Evolutionary conservation across 2,888 invertebrate genomes (phyloP), one percentile per base, ranked within the genome.

Genomic region (Onthophagus sagittarius): DNA sequence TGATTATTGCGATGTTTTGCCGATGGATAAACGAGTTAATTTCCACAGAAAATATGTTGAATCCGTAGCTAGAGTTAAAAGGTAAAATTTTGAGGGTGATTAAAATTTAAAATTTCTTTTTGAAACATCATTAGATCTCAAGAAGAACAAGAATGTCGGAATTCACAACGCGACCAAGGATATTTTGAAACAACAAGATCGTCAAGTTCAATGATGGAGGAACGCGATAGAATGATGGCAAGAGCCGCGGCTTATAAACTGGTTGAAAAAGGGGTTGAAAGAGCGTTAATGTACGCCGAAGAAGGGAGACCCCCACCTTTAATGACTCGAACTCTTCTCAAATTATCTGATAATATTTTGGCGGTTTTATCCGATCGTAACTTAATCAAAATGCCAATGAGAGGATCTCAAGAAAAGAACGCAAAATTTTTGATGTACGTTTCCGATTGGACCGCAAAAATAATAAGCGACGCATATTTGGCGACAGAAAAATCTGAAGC

Each of bases 371-470:
- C 39, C 1, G 39, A 53, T 4, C 7, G 11, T 4, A 7, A 53
- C 5, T 53, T 53, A 11, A 53, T 53, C 6, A 53, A 93, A 91
- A 86, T 97, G 93, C 89, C 98, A 94, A 85, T 98, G 97, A 89
- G 94, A 94, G 70, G 73, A 6, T 73, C 75, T 39, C 72, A 15
- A 15, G 78, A 78, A 77, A 76, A 78, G 72, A 53, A 75, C 1
- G 80, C 82, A 5, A 69, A 74, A 6, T 84, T 84, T 75, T 77
- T 84, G 69, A 79, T 83, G 15, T 77, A 80, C 39, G 77, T 83
- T 0, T 79, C 84, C 1, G 85, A 85, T 75, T 85, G 83, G 84
- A 79, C 82, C 63, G 83, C 85, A 0, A 80, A 83, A 11, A 81
- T 82, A 3, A 80, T 84, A 11, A 82, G 83, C 75, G 79, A 82